phyloP scores from a whole-genome alignment of 2,888 invertebrate species.

The Phengaris alcon region DNA sequence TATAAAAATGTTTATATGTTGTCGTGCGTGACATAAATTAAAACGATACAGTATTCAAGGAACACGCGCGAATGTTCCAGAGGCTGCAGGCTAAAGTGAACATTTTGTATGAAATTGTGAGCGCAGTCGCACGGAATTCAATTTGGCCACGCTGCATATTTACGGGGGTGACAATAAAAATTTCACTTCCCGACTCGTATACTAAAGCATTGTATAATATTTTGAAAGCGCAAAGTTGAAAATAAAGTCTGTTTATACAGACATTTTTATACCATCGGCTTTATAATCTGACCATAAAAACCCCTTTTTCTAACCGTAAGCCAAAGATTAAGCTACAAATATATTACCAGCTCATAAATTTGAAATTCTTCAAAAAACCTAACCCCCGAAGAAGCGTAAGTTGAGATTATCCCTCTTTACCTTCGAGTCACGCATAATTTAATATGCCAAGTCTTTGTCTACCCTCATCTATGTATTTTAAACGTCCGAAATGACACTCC shows the following conservation, averaged over 20 bases:
- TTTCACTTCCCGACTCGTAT: constrained; percentile 6
- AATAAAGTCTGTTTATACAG: background rate
- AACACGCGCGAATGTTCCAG: background rate
- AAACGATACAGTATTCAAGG: constrained; percentile 13
- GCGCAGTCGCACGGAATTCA: constrained; percentile 16
- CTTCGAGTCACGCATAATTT: constrained; percentile 66
- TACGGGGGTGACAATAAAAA: constrained; percentile 22
- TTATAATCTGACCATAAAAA: background rate
- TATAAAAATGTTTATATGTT: background rate
- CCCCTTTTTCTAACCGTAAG: background rate
- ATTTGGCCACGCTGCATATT: constrained; percentile 21
- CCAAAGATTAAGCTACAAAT: constrained; percentile 21
- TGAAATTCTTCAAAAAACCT: constrained; percentile 32
- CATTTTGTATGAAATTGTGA: constrained; percentile 14
- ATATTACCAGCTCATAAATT: constrained; percentile 22
- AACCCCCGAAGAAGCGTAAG: constrained; percentile 54
- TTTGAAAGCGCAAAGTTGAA: background rate
- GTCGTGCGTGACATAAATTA: constrained; percentile 4
- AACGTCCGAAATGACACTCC: constrained; percentile 39
- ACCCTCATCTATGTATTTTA: constrained; percentile 58
- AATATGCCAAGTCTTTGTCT: constrained; percentile 67
- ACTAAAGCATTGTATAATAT: background rate
- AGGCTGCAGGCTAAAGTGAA: constrained; percentile 4
- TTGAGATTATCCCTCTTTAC: constrained; percentile 73
- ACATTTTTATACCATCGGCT: background rate